phyloP scores from a whole-genome alignment of 2,888 invertebrate species.

The Sminthurides aquaticus region DNA sequence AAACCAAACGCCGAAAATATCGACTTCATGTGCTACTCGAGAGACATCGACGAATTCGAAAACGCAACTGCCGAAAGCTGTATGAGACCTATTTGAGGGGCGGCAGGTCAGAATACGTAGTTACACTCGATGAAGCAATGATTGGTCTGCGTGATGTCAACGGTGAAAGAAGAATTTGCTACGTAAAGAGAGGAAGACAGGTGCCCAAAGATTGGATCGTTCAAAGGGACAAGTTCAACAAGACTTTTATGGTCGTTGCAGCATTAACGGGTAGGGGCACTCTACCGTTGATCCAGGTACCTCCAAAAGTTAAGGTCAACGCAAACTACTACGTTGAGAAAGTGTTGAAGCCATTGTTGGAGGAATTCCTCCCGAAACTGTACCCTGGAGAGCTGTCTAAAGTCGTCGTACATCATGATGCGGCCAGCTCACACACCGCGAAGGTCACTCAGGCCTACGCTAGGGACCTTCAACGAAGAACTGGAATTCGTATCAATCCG shows the following conservation, averaged over 20 bases:
- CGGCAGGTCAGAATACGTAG: slow-evolving; percentile 11
- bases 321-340: slow-evolving; percentile 17
- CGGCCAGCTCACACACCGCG: slow-evolving; percentile 18
- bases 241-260: slow-evolving; percentile 23
- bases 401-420: slow-evolving; percentile 20
- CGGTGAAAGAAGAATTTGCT: slow-evolving; percentile 13
- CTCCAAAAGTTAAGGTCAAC: slow-evolving; percentile 25
- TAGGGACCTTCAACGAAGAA: slow-evolving; percentile 7
- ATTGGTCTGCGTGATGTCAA: slow-evolving; percentile 16
- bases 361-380: slow-evolving; percentile 12
- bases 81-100: slow-evolving; percentile 12
- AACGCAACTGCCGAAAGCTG: slow-evolving; percentile 5
- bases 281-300: slow-evolving; percentile 20
- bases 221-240: slow-evolving; percentile 4
- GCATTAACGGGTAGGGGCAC: slow-evolving; percentile 20
- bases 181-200: neutral
- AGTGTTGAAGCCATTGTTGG: slow-evolving; percentile 4
- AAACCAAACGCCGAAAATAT: neutral
- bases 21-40: neutral
- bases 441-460: slow-evolving; percentile 12
- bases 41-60: neutral
- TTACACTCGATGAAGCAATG: slow-evolving; percentile 22
- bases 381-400: slow-evolving; percentile 19
- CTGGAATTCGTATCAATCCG: slow-evolving; percentile 11
- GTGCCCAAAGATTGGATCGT: slow-evolving; percentile 1